These are phyloP conservation scores for Tachysurus fulvidraco DNA, from an alignment of 2,113 vertebrate genomes.

Conservation along the genomic window DNA sequence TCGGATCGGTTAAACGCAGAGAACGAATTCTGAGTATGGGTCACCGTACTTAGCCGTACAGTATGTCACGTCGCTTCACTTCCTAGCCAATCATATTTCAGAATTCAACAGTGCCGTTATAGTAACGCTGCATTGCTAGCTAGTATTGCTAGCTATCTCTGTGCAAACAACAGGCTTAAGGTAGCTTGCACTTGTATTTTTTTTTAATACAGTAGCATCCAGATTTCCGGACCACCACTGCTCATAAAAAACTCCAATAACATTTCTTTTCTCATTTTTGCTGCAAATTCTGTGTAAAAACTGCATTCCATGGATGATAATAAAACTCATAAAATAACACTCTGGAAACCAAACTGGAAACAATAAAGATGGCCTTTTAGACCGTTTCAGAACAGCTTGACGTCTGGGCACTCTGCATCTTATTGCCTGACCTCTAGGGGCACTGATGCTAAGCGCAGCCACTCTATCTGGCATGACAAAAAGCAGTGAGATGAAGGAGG, in stretches of 20 bases:
- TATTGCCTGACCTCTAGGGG: constrained; percentile 35
- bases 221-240: background rate
- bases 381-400: background rate
- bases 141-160: background rate
- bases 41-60: too few species aligned
- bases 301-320: background rate
- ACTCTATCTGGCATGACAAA: constrained; percentile 19
- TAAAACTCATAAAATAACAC: background rate
- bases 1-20: too few species aligned
- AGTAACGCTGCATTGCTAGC: background rate
- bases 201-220: background rate
- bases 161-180: background rate
- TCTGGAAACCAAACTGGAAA: background rate
- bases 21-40: too few species aligned
- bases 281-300: background rate
- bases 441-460: constrained; percentile 27
- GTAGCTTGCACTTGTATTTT: background rate
- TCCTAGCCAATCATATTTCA: background rate
- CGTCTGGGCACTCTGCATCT: background rate
- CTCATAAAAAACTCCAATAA: background rate
- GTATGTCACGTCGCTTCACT: background rate
- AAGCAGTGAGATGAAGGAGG: constrained; percentile 28
- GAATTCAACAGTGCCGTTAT: background rate
- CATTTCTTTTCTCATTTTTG: background rate
- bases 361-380: background rate